Evolutionary conservation across 2,113 vertebrate species (phyloP).

Genomic region (Notiomystis cincta): DNA sequence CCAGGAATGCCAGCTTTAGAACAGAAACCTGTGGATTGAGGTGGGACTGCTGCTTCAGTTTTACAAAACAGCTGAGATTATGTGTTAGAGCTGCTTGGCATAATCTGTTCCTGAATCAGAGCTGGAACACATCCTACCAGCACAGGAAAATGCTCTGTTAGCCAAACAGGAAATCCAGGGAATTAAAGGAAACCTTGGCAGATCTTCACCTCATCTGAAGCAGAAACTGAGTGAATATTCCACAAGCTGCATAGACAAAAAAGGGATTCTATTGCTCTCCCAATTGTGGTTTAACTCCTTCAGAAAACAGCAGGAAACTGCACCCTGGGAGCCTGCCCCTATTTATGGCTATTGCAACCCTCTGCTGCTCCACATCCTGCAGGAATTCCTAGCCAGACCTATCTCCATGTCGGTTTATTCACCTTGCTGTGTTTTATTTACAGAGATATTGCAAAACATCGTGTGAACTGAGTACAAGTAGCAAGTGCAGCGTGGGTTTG

Average conservation of each 20-base stretch:
- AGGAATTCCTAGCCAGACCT: constrained; percentile 4
- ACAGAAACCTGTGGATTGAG: background rate
- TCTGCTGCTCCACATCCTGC: background rate
- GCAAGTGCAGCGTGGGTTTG: background rate
- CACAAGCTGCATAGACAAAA: background rate
- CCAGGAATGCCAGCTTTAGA: background rate
- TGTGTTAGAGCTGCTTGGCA: background rate
- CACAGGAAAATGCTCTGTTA: background rate
- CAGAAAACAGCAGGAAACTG: background rate
- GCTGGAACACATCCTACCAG: background rate
- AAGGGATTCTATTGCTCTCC: background rate
- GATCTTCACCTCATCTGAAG: background rate
- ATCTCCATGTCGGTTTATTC: constrained; percentile 61
- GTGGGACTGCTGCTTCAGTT: background rate
- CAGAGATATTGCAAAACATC: constrained; percentile 65
- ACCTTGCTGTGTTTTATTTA: constrained; percentile 42
- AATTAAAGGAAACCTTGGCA: background rate
- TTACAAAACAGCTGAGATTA: background rate
- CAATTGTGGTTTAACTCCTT: background rate
- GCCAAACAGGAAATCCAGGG: background rate
- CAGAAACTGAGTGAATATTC: background rate
- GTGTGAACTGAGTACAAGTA: background rate
- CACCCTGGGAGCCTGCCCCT: background rate
- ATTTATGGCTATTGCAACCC: background rate
- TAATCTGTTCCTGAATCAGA: background rate